Evolutionary conservation across 1,140 invertebrate species (phyloP).

Genomic region (Drosophila arizonae): DNA sequence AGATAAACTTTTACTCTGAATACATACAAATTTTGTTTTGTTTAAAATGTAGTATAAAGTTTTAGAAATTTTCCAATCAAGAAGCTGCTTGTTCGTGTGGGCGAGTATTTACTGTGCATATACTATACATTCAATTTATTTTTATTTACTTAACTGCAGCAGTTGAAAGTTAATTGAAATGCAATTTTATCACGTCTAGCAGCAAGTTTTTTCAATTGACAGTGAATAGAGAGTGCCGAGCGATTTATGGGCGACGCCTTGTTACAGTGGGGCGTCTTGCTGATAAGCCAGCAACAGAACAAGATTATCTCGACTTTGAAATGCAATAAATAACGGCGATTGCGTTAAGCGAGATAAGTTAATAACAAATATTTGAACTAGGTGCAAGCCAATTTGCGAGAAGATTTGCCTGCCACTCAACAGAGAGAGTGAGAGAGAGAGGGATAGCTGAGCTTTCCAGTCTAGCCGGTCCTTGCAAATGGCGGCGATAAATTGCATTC

Average conservation of each 20-base stretch:
- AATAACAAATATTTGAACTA: conserved; percentile 24
- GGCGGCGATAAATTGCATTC: neutral
- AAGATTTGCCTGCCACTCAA: too few species aligned
- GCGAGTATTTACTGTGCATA: neutral
- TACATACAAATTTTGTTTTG: too few species aligned
- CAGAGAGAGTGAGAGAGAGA: too few species aligned
- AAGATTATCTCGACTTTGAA: conserved; percentile 56
- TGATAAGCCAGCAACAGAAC: conserved; percentile 28
- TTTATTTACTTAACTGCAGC: conserved; percentile 7
- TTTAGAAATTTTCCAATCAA: neutral
- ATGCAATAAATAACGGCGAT: conserved; percentile 50
- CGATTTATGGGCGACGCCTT: conserved; percentile 2
- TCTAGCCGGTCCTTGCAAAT: neutral
- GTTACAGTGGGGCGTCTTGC: neutral
- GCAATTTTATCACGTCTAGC: conserved; percentile 52
- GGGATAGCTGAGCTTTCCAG: too few species aligned
- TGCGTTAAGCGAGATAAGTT: conserved; percentile 40
- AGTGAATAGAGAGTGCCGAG: neutral
- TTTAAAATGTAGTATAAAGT: neutral
- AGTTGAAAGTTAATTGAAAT: conserved; percentile 28
- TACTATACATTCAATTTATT: neutral
- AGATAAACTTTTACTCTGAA: too few species aligned
- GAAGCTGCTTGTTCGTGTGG: neutral
- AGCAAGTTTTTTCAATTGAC: conserved; percentile 18
- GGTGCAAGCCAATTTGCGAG: neutral